phyloP scores from a whole-genome alignment of 2,888 invertebrate genomes.

The Macrosiphum euphorbiae region DNA sequence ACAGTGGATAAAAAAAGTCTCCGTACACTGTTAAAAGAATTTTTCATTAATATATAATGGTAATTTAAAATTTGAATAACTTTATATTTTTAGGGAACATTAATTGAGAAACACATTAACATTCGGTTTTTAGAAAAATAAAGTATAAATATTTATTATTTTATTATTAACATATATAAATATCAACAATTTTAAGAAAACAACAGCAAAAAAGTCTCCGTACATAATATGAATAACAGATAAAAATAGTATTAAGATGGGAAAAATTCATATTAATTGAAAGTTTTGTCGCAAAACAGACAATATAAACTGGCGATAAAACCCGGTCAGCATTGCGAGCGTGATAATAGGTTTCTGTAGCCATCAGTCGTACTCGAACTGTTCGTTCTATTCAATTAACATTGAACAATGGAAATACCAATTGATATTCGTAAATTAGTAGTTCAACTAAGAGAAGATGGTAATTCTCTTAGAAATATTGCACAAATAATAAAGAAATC shows the following conservation, averaged over 20 bases:
- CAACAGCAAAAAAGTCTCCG: not conserved
- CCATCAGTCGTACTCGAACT: constrained; percentile 2
- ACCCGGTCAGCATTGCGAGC: not conserved
- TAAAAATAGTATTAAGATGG: constrained; percentile 10
- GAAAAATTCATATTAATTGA: constrained; percentile 4
- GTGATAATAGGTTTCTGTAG: not conserved
- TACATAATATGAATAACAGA: constrained; percentile 12
- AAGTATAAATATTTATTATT: not conserved
- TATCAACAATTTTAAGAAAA: not conserved
- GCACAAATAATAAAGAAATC: constrained; percentile 24
- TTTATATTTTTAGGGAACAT: too few relatives aligned
- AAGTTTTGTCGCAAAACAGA: not conserved
- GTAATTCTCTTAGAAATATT: constrained; percentile 27
- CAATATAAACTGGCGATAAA: not conserved
- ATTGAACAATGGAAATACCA: constrained; percentile 29
- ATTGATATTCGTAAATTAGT: constrained; percentile 26
- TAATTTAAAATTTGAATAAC: too few relatives aligned
- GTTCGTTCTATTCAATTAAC: constrained; percentile 7
- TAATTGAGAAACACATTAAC: too few relatives aligned
- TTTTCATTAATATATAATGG: too few relatives aligned
- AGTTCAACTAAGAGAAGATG: constrained; percentile 29
- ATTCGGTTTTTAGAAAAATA: too few relatives aligned
- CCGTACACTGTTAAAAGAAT: not conserved
- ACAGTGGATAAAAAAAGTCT: not conserved
- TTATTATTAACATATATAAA: not conserved